phyloP scores from a whole-genome alignment of 2,888 invertebrate species.

The Achlya flavicornis region DNA sequence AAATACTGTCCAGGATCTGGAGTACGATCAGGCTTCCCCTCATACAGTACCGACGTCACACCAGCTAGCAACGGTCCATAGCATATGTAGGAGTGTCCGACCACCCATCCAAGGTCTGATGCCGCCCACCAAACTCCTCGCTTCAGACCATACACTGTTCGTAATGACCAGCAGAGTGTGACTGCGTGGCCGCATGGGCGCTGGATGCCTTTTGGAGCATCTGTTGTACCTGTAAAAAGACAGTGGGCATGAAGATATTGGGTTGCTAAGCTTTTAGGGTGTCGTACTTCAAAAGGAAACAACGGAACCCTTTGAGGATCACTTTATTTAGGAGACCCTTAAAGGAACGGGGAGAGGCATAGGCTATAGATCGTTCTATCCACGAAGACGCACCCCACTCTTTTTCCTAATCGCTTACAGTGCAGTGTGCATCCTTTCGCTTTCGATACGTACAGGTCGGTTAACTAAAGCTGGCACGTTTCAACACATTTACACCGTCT shows the following conservation, averaged over 20 bases:
- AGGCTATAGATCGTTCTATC: no score
- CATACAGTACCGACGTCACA: slow-evolving; percentile 92
- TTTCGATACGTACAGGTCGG: no score
- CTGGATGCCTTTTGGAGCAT: slow-evolving; percentile 88
- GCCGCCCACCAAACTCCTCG: slow-evolving; percentile 96
- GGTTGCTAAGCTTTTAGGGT: no score
- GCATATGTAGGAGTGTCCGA: slow-evolving; percentile 97
- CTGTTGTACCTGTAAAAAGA: slow-evolving; percentile 83
- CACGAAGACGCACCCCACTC: no score
- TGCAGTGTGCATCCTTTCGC: no score
- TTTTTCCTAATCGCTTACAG: no score
- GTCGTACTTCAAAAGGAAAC: no score
- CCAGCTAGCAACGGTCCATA: slow-evolving; percentile 94
- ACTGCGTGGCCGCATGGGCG: slow-evolving; percentile 95
- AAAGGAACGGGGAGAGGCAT: no score
- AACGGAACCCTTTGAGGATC: no score
- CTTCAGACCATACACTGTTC: slow-evolving; percentile 90
- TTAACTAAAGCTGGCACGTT: no score
- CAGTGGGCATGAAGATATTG: background rate
- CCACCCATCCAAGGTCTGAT: slow-evolving; percentile 96
- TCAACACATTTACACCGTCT: no score
- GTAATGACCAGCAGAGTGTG: slow-evolving; percentile 93
- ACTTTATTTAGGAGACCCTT: no score
- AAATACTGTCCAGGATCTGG: slow-evolving; percentile 97
- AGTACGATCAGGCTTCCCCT: slow-evolving; percentile 97